Evolutionary conservation across 2,888 invertebrate species (phyloP), one percentile per base, ranked within the genome.

Genomic region (Stenurella melanura): DNA sequence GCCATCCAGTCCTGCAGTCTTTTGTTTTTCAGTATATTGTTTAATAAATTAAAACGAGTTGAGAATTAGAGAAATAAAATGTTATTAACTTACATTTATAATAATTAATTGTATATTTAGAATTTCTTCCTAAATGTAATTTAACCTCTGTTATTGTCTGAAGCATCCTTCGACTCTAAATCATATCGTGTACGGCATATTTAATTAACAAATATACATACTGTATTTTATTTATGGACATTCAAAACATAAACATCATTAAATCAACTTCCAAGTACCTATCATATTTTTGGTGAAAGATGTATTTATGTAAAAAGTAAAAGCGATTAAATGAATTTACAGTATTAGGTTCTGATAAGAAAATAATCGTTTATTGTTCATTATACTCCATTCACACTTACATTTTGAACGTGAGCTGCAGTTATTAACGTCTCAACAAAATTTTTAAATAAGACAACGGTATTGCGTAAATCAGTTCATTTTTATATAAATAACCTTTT

Each of bases 301-400:
- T 63, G 6, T 17, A 63, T 63, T 63, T 34, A 63, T 63, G 11
- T 30, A 15, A 63, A 63, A 63, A 64, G 64, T 64, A 64, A 64
- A 64, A 64, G 64, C 42, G n/a, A 4, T 64, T 64, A 64, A 58
- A 12, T 58, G 6, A 50, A 50, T 50, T 50, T 50, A n/a, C 3
- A 15, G 12, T 50, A n/a, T 50, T 50, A n/a, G 50, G 2, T n/a
- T 50, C 42, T 50, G 42, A 12, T 42, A 12, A 42, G 15, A 42
- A 42, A 12, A 12, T 42, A 42, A 15, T 42, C 12, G 42, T 42
- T 12, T 42, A 42, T 5, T 42, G 12, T 42, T 15, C 11, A 12
- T 42, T 11, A 42, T 42, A 42, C 42, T 42, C 4, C 7, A 42
- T 42, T 7, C 42, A 42, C 15, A 42, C 15, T n/a, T 50, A 50